Conservation (phyloP, 2,113 vertebrate genomes). For the Megatriorchis doriae region DNA sequence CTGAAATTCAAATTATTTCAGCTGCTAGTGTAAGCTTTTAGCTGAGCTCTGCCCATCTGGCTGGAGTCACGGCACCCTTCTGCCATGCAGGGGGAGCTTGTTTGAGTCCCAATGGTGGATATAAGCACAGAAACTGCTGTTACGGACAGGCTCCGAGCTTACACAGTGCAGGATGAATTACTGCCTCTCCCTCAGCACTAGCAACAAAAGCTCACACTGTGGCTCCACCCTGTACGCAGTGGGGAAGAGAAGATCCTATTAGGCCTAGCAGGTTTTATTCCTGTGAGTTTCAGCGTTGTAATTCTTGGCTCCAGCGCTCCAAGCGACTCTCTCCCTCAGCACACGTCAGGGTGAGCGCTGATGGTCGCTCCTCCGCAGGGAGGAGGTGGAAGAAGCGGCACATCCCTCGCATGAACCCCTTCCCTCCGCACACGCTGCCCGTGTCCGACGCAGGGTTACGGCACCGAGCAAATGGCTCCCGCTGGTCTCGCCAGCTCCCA, state of each 20-base stretch:
- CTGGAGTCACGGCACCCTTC: neutral
- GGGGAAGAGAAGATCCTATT: neutral
- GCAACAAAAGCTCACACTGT: neutral
- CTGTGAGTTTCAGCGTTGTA: neutral
- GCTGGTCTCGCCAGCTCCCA: neutral
- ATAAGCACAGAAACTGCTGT: neutral
- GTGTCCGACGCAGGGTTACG: fast-evolving
- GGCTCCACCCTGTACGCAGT: neutral
- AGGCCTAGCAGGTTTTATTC: neutral
- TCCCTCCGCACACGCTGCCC: fast-evolving
- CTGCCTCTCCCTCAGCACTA: neutral
- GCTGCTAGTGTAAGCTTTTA: neutral
- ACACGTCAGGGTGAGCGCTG: fast-evolving
- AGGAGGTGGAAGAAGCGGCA: neutral
- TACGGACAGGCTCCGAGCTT: neutral
- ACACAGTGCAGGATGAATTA: neutral
- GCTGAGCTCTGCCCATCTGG: neutral
- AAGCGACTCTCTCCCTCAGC: fast-evolving
- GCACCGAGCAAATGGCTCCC: neutral
- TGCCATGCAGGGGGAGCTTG: neutral
- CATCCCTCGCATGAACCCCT: fast-evolving
- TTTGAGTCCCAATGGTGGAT: neutral
- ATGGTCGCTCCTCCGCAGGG: fast-evolving
- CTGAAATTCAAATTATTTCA: neutral
- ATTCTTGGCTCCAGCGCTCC: neutral